These are phyloP conservation scores for Megaceryle torquata DNA, from an alignment of 2,113 vertebrate genomes.

Conservation along the genomic window DNA sequence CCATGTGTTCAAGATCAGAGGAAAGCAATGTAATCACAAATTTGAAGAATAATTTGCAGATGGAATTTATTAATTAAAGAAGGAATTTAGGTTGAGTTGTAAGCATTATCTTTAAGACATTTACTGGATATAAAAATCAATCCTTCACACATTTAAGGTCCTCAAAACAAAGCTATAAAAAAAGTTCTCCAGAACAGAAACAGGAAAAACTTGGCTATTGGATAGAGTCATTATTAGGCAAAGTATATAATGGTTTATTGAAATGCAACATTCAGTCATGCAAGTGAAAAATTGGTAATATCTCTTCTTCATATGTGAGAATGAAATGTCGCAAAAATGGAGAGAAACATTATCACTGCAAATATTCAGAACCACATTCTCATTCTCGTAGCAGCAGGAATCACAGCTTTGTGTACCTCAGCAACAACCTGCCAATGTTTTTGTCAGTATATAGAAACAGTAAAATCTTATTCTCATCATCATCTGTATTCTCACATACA, in stretches of 20 bases:
- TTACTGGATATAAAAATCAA: background rate
- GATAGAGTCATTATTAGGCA: background rate
- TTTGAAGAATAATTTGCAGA: conserved; percentile 26
- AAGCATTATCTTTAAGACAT: background rate
- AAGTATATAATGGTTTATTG: background rate
- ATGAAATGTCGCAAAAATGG: background rate
- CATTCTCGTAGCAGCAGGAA: background rate
- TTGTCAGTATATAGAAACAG: background rate
- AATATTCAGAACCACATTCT: background rate
- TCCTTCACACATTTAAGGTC: background rate
- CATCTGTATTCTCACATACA: background rate
- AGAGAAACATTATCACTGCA: background rate
- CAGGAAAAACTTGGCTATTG: background rate
- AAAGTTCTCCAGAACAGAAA: background rate
- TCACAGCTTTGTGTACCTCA: background rate
- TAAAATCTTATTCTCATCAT: background rate
- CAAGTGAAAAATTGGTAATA: background rate
- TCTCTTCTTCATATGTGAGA: background rate
- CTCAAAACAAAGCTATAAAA: background rate
- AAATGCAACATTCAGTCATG: background rate
- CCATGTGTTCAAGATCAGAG: background rate
- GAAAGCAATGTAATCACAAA: conserved; percentile 2
- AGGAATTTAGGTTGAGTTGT: background rate
- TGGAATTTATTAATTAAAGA: conserved; percentile 30
- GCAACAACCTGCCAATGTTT: background rate